Conservation (phyloP, 2,797 vertebrate species). For the Tympanoctomys barrerae region DNA sequence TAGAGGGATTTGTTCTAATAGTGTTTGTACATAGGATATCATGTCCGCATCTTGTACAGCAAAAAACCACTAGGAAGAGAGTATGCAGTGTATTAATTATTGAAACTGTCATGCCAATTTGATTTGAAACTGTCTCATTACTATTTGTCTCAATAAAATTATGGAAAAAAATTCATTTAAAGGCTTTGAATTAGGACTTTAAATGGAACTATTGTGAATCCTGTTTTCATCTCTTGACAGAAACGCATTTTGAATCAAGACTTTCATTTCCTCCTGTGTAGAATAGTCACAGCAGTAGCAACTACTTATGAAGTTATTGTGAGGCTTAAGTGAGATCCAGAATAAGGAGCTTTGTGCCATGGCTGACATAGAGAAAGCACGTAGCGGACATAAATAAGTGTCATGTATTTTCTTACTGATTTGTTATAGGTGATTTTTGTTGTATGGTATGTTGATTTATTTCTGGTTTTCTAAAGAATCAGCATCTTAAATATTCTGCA, state of each 20-base stretch:
- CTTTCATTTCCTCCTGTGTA: background rate
- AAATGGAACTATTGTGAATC: background rate
- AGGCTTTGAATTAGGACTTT: background rate
- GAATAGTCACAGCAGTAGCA: background rate
- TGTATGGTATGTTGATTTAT: constrained; percentile 2
- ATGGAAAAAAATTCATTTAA: too few species aligned
- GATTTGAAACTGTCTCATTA: too few species aligned
- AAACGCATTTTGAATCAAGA: background rate
- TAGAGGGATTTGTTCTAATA: too few species aligned
- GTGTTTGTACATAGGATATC: too few species aligned
- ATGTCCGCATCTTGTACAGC: too few species aligned
- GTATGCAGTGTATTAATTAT: too few species aligned
- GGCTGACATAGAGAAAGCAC: background rate
- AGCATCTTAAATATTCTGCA: constrained; percentile 30
- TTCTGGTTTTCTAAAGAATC: constrained; percentile 12
- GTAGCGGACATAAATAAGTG: background rate
- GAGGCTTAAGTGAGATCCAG: background rate
- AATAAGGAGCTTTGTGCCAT: background rate
- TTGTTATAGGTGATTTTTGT: background rate
- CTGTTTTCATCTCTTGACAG: constrained; percentile 3
- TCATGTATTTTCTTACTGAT: constrained; percentile 19
- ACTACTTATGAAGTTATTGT: background rate
- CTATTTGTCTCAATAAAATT: too few species aligned
- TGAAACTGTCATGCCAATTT: too few species aligned
- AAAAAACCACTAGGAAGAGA: too few species aligned